phyloP scores from a whole-genome alignment of 2,797 vertebrate species.

The Paguma larvata region DNA sequence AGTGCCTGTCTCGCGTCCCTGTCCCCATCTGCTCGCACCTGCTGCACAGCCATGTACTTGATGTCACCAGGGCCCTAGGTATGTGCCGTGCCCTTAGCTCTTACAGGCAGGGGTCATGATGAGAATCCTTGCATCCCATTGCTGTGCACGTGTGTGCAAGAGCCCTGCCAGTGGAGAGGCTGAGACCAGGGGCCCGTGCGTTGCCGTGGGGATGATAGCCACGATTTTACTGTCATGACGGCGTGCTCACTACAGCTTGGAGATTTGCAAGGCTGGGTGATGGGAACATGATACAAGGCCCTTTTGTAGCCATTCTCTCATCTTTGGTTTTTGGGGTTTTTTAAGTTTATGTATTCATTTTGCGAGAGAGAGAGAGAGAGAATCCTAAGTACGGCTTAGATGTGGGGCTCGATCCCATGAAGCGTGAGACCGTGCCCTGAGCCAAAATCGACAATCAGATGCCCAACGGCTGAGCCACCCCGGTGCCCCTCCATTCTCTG shows the following conservation, averaged over 20 bases:
- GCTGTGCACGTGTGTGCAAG: too few relatives aligned
- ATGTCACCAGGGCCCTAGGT: neutral
- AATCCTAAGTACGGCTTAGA: too few relatives aligned
- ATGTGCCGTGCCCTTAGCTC: neutral
- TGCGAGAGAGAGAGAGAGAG: too few relatives aligned
- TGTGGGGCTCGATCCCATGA: too few relatives aligned
- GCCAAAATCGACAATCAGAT: too few relatives aligned
- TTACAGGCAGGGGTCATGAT: neutral
- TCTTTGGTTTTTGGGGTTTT: too few relatives aligned
- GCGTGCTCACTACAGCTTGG: neutral
- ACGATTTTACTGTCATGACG: neutral
- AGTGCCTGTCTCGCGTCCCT: neutral
- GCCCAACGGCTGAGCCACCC: too few relatives aligned
- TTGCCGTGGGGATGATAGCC: neutral
- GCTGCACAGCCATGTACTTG: rapidly evolving
- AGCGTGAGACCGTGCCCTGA: too few relatives aligned
- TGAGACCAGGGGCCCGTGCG: neutral
- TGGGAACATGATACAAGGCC: neutral
- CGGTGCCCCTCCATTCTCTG: neutral
- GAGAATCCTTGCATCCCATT: neutral
- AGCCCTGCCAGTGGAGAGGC: neutral
- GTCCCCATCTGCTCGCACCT: too few relatives aligned
- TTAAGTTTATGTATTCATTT: too few relatives aligned
- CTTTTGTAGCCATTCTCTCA: neutral
- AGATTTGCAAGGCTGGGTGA: neutral